A percentile compares a stretch with the other conserved stretches of the same genome.
Evolutionary conservation across 1,140 invertebrate genomes (phyloP).

Genomic region (Drosophila seguyi): DNA sequence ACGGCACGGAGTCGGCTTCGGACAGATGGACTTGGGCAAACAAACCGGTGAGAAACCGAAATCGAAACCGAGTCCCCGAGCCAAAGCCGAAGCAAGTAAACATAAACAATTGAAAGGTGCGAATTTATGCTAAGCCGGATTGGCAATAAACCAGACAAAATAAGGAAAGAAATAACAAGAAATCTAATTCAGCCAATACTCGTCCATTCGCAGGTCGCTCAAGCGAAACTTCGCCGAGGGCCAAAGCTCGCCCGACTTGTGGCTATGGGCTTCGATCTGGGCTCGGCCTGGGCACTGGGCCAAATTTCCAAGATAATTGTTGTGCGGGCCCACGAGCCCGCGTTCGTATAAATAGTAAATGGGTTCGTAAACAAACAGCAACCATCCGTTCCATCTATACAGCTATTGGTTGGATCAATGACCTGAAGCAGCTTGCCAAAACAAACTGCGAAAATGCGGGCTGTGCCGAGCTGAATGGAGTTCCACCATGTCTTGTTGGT

Average conservation of each 20-base stretch:
- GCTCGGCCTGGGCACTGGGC: constrained; percentile 12
- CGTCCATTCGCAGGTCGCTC: constrained; percentile 14
- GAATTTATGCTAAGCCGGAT: constrained; percentile 80
- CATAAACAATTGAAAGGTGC: constrained; percentile 79
- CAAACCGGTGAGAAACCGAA: constrained; percentile 40
- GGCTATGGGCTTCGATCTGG: constrained; percentile 7
- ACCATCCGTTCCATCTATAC: not conserved
- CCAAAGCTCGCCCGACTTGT: constrained; percentile 3
- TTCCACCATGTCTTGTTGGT: constrained; percentile 3
- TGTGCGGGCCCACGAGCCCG: constrained; percentile 43
- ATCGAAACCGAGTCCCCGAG: constrained; percentile 5
- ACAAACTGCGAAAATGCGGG: constrained; percentile 54
- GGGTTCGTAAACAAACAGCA: constrained; percentile 23
- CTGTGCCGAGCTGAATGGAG: constrained; percentile 14
- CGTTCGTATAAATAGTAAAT: constrained; percentile 33
- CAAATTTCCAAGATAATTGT: constrained; percentile 46
- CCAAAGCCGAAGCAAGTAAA: constrained; percentile 47
- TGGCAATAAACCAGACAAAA: constrained; percentile 56
- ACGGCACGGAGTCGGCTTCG: constrained; percentile 17
- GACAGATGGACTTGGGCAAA: constrained; percentile 30
- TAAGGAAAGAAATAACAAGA: constrained; percentile 27
- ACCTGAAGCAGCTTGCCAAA: constrained; percentile 41
- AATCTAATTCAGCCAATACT: constrained; percentile 33
- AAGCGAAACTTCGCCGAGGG: constrained; percentile 35
- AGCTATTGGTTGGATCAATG: constrained; percentile 32